These are phyloP conservation scores for Chionoecetes opilio DNA, from an alignment of 1,140 invertebrate genomes.

Conservation along the genomic window DNA sequence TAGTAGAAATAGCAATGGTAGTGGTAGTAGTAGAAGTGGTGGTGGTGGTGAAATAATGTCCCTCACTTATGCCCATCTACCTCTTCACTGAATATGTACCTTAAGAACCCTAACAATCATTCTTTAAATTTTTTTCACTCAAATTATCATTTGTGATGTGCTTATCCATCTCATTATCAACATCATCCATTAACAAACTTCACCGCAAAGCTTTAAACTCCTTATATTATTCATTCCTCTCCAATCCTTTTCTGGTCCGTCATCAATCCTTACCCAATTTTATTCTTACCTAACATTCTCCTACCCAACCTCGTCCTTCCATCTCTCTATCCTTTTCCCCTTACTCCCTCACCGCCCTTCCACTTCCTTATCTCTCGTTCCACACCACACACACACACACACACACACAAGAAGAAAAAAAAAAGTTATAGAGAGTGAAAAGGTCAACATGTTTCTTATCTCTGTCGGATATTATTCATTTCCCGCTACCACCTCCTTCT, in stretches of 20 bases:
- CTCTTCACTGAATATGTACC: neutral
- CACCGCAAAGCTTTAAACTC: neutral
- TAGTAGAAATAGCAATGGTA: neutral
- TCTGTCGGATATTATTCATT: neutral
- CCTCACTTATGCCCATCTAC: neutral
- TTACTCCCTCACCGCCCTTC: neutral
- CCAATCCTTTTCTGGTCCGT: neutral
- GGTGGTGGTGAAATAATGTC: neutral
- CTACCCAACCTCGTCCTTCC: neutral
- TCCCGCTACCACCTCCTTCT: neutral
- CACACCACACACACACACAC: neutral
- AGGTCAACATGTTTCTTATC: neutral
- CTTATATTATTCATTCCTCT: neutral
- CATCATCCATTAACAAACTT: neutral
- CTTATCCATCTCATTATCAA: too few relatives aligned
- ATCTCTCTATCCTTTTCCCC: neutral
- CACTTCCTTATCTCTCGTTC: neutral
- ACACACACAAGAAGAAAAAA: conserved; percentile 9
- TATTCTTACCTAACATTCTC: neutral
- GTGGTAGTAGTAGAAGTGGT: neutral
- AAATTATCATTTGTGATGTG: too few relatives aligned
- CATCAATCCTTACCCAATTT: neutral
- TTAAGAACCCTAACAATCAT: too few relatives aligned
- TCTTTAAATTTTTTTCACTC: too few relatives aligned
- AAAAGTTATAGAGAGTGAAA: neutral